phyloP scores from a whole-genome alignment of 2,113 vertebrate genomes.

The Thunnus maccoyii region DNA sequence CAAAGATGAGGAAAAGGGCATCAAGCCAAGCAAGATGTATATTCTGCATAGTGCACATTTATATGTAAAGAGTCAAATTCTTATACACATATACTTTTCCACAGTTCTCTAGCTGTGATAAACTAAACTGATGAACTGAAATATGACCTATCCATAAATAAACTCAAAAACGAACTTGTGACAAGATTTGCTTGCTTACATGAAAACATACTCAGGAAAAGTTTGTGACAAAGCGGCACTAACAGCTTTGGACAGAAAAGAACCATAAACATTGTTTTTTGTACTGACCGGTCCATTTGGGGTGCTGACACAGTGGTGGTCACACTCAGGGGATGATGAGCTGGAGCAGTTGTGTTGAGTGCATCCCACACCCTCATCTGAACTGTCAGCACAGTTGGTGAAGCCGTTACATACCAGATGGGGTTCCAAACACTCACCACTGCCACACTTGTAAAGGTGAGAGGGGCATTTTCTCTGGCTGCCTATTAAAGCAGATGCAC shows the following conservation, averaged over 20 bases:
- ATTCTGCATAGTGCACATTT: not conserved
- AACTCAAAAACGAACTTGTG: too few relatives aligned
- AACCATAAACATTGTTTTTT: not conserved
- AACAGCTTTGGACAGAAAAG: not conserved
- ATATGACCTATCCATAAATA: too few relatives aligned
- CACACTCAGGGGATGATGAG: constrained; percentile 74
- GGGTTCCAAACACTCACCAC: constrained; percentile 82
- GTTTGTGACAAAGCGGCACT: not conserved
- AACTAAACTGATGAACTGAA: too few relatives aligned
- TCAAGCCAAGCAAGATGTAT: not conserved
- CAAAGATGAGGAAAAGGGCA: not conserved
- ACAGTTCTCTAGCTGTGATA: too few relatives aligned
- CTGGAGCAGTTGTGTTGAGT: constrained; percentile 71
- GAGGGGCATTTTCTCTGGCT: constrained; percentile 76
- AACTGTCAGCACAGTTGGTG: constrained; percentile 87
- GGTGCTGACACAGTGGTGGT: constrained; percentile 86
- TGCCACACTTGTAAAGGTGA: constrained; percentile 86
- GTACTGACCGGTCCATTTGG: constrained; percentile 89
- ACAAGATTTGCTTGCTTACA: not conserved
- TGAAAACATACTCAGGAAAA: not conserved
- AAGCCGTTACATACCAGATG: constrained; percentile 85
- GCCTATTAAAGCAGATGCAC: constrained; percentile 75
- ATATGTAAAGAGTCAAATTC: too few relatives aligned
- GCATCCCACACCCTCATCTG: constrained; percentile 89
- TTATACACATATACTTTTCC: too few relatives aligned